Conservation (phyloP, 2,113 vertebrate genomes). For the Embiotoca jacksoni region DNA sequence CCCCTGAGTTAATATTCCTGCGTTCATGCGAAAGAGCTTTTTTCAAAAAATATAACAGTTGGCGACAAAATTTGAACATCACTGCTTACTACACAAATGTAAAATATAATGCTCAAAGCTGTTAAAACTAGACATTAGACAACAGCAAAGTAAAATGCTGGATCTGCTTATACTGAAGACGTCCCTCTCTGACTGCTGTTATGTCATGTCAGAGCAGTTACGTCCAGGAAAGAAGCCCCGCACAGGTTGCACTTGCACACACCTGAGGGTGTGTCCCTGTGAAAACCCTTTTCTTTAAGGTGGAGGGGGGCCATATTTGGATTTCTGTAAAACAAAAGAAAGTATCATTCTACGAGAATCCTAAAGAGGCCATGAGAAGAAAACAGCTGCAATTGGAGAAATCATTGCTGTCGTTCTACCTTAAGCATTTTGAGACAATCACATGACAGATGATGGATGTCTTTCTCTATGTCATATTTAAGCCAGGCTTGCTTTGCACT, state of each 20-base stretch:
- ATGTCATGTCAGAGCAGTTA: constrained; percentile 47
- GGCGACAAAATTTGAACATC: constrained; percentile 38
- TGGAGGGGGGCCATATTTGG: constrained; percentile 15
- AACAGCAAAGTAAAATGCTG: constrained; percentile 30
- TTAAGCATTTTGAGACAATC: constrained; percentile 64
- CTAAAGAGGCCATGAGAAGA: constrained; percentile 12
- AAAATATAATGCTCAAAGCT: too few relatives aligned
- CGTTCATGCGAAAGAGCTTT: constrained; percentile 18
- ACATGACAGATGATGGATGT: constrained; percentile 26
- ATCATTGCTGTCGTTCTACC: background rate
- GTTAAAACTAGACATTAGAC: constrained; percentile 38
- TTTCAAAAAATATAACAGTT: constrained; percentile 20
- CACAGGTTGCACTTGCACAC: constrained; percentile 1
- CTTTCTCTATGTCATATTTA: constrained; percentile 42
- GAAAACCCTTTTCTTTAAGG: constrained; percentile 27
- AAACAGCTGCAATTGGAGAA: background rate
- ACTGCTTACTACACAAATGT: background rate
- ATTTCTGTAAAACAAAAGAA: constrained; percentile 44
- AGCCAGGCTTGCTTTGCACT: constrained; percentile 69
- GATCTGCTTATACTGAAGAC: constrained; percentile 4
- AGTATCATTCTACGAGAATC: constrained; percentile 15
- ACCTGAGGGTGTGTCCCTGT: constrained; percentile 18
- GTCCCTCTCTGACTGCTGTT: constrained; percentile 23
- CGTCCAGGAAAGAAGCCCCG: constrained; percentile 32
- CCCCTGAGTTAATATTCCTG: constrained; percentile 77